Base-by-base conservation (phyloP, 2,797 vertebrate genomes). In the Lycodopsis pacificus region DNA sequence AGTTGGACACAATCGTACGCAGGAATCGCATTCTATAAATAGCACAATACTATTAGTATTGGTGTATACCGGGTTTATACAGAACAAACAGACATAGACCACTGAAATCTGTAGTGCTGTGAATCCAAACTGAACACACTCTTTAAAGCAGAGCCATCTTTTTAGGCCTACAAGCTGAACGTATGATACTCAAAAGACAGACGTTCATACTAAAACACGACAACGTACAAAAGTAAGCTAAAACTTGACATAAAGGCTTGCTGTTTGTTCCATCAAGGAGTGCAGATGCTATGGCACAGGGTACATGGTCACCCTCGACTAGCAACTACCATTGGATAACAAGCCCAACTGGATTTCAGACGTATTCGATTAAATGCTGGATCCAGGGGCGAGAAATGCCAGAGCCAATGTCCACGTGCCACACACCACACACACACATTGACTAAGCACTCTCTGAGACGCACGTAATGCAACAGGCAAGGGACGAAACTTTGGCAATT, bases 401-500 rank as follows among this genome's bases (percentile, higher is more conserved):
- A 59, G 53, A 73, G 71, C 42, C 38, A 58, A 59, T 22, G n/a
- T 63, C 15, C 64, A 71, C 17, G 11, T 59, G 51, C 58, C 46
- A 44, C 42, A 56, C 32, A 63, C 27, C 42, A 56, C 32, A 63
- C 27, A 46, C 46, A n/a, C 5, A 59, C 32, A 54, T 54, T 14
- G 48, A 79, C 59, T 65, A 17, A 38, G 54, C 10, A 58, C 69
- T 71, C 73, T 67, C n/a, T 46, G 40, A 81, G 66, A 54, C 22
- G 36, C n/a, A 58, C 20, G 13, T 69, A 13, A 76, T 54, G 32
- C 46, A 40, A 49, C 0, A 76, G 57, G 10, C 17, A 1, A 71
- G 42, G 53, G 59, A 79, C 66, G 44, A 76, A 74, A 78, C 38
- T 65, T 30, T 32, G 40, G 56, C 57, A 86, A 82, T 80, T 76